Evolutionary conservation across 2,888 invertebrate species (phyloP).

Genomic region (Microctonus hyperodae): DNA sequence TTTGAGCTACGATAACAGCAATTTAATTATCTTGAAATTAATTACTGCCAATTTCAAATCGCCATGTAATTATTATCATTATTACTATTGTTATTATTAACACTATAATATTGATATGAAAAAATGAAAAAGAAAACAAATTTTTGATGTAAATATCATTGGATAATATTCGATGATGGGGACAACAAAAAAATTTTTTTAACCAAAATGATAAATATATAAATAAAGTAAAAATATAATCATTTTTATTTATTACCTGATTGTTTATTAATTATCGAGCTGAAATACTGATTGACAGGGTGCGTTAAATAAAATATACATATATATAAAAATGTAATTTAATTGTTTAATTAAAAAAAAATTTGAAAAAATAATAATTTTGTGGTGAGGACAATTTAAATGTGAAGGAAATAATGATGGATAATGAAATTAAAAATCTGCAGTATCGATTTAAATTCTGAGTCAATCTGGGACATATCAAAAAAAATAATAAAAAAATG

Average conservation of each 20-base stretch:
- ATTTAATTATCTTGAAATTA: background rate
- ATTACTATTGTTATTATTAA: background rate
- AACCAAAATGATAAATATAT: background rate
- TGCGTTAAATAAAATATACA: background rate
- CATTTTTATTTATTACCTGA: background rate
- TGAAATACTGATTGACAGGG: background rate
- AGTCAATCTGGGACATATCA: conserved; percentile 56
- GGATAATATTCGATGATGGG: background rate
- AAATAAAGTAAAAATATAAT: background rate
- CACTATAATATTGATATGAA: background rate
- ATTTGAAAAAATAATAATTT: background rate
- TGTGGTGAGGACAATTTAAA: conserved; percentile 6
- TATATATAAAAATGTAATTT: background rate
- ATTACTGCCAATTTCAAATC: background rate
- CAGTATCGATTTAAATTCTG: background rate
- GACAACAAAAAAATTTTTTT: too few species aligned
- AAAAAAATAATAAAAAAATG: conserved; percentile 29
- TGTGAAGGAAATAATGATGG: background rate
- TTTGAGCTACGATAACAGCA: background rate
- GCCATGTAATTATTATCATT: background rate
- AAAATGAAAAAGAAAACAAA: background rate
- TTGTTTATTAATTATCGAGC: background rate
- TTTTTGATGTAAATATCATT: background rate
- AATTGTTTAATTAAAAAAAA: background rate
- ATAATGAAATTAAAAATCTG: background rate